Conservation (phyloP, 2,797 vertebrate genomes). For the Scleropages formosus region DNA sequence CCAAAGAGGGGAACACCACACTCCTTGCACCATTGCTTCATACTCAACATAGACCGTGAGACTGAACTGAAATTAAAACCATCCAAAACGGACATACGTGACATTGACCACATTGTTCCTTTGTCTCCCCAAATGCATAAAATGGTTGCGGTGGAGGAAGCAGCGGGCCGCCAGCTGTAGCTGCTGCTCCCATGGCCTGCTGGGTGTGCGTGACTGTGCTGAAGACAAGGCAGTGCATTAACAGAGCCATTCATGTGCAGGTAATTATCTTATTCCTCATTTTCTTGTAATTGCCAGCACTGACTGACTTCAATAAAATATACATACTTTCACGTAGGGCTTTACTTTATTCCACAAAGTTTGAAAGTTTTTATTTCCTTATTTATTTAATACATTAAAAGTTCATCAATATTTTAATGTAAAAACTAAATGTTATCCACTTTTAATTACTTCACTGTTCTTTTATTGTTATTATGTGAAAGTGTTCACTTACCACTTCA, state of each 20-base stretch:
- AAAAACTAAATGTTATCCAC: too few relatives aligned
- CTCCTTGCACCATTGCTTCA: background rate
- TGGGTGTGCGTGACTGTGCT: too few relatives aligned
- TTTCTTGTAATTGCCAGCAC: background rate
- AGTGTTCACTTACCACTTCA: too few relatives aligned
- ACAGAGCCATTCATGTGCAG: background rate
- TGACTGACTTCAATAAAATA: background rate
- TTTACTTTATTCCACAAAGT: background rate
- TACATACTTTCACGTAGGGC: background rate
- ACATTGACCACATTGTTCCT: background rate
- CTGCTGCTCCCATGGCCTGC: background rate
- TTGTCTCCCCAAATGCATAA: background rate
- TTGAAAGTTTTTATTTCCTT: background rate
- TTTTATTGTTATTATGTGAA: too few relatives aligned
- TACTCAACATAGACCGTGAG: constrained; percentile 1
- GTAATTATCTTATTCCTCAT: background rate
- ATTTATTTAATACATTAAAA: background rate
- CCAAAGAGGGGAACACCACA: background rate
- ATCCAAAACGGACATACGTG: background rate
- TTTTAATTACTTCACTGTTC: too few relatives aligned
- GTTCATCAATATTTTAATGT: too few relatives aligned
- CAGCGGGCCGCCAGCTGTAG: background rate
- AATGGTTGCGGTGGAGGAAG: background rate
- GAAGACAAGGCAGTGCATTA: background rate
- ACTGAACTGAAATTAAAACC: background rate